These are phyloP conservation scores for Pachypanchax playfairii DNA, from an alignment of 2,113 vertebrate species.

Conservation along the genomic window DNA sequence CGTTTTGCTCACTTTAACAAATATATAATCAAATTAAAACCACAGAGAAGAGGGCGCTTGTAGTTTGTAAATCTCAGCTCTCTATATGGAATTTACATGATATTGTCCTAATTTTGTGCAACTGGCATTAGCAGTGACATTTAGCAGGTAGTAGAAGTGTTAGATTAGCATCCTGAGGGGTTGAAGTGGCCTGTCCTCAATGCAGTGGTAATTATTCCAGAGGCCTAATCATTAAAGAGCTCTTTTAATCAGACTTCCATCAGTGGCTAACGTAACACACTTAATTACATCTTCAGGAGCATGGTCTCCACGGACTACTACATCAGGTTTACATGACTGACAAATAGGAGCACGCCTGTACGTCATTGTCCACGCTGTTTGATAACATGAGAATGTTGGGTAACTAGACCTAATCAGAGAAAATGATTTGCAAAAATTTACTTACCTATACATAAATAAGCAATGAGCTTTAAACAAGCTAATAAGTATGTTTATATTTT, in stretches of 20 bases:
- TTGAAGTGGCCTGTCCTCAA: conserved; percentile 44
- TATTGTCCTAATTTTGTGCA: conserved; percentile 24
- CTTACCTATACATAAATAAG: not conserved
- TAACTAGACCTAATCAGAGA: not conserved
- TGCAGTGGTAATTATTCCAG: conserved; percentile 62
- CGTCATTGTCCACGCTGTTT: conserved; percentile 18
- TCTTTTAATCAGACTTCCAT: conserved; percentile 72
- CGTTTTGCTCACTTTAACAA: conserved; percentile 19
- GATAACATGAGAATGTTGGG: conserved; percentile 10
- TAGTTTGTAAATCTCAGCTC: conserved; percentile 16
- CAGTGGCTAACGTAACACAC: conserved; percentile 62
- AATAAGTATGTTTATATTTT: not conserved
- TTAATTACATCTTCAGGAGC: conserved; percentile 63
- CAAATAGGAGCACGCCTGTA: conserved; percentile 12
- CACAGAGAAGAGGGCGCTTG: not conserved
- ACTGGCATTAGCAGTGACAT: conserved; percentile 63
- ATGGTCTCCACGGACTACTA: conserved; percentile 30
- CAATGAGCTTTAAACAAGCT: not conserved
- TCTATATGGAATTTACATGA: conserved; percentile 26
- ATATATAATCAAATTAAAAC: conserved; percentile 11
- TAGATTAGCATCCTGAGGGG: conserved; percentile 55
- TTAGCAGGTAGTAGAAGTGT: conserved; percentile 44
- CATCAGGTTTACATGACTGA: conserved; percentile 49
- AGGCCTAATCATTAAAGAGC: conserved; percentile 67
- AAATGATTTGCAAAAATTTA: not conserved